Evolutionary conservation across 2,113 vertebrate genomes (phyloP).

Genomic region (Perca flavescens): DNA sequence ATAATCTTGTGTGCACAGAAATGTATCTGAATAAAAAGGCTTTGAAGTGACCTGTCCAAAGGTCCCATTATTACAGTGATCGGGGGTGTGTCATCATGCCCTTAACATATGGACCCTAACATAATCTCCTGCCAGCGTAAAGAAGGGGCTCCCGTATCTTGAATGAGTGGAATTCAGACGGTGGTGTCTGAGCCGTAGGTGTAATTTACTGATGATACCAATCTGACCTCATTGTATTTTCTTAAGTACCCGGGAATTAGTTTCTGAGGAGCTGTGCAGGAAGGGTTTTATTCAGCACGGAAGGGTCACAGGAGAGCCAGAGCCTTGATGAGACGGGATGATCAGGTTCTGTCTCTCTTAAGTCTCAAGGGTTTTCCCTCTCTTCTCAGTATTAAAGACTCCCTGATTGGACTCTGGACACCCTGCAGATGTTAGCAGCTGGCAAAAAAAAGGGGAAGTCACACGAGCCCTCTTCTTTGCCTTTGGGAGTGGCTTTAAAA

Average conservation of each 20-base stretch:
- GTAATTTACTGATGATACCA: constrained; percentile 77
- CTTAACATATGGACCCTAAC: constrained; percentile 49
- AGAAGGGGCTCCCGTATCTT: constrained; percentile 44
- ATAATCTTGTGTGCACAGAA: constrained; percentile 3
- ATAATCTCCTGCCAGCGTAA: constrained; percentile 51
- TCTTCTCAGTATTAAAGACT: constrained; percentile 64
- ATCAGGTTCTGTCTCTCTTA: constrained; percentile 75
- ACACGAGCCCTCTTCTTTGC: constrained; percentile 23
- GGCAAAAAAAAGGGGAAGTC: constrained; percentile 39
- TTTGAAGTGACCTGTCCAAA: constrained; percentile 43
- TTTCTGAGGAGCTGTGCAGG: constrained; percentile 56
- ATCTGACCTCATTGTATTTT: constrained; percentile 76
- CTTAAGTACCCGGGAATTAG: constrained; percentile 73
- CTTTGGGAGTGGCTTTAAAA: constrained; percentile 15
- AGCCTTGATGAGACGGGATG: constrained; percentile 79
- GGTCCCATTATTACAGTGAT: constrained; percentile 23
- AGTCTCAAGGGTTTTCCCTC: constrained; percentile 74
- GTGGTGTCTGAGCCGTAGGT: constrained; percentile 62
- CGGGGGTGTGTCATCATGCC: constrained; percentile 27
- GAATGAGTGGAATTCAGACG: constrained; percentile 40
- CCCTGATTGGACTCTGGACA: constrained; percentile 80
- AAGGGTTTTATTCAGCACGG: constrained; percentile 57
- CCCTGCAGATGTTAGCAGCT: constrained; percentile 75
- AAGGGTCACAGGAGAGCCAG: constrained; percentile 71
- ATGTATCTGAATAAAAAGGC: background rate